These are phyloP conservation scores for Ptilodon capucinus DNA, from an alignment of 2,888 invertebrate genomes.

Conservation along the genomic window DNA sequence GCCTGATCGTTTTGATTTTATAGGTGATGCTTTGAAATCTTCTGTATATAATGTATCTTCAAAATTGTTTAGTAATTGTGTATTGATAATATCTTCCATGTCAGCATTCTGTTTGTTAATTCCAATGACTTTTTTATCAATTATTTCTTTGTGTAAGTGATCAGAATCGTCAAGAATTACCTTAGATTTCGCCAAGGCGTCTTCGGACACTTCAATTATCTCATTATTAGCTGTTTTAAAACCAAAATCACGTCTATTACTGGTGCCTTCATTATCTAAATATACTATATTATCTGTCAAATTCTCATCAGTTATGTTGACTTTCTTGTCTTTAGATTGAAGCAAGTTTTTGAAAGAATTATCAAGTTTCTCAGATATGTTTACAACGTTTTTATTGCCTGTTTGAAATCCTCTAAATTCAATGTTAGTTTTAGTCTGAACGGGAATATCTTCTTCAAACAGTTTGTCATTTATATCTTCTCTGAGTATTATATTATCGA, in stretches of 20 bases:
- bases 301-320: conserved; percentile 26
- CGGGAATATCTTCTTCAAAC: too few species aligned
- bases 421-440: not conserved
- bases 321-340: conserved; percentile 29
- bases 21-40: conserved; percentile 52
- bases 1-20: conserved; percentile 53
- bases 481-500: not conserved
- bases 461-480: not conserved
- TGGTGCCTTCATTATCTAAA: conserved; percentile 10
- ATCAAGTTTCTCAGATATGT: conserved; percentile 45
- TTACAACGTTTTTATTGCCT: conserved; percentile 44
- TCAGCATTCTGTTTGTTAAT: not conserved
- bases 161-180: conserved; percentile 6
- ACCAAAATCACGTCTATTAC: not conserved
- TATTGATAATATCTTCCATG: conserved; percentile 40
- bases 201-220: conserved; percentile 4
- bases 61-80: conserved; percentile 66
- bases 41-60: conserved; percentile 60
- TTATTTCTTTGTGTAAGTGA: not conserved
- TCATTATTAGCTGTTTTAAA: conserved; percentile 14
- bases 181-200: conserved; percentile 15
- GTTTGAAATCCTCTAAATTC: conserved; percentile 45
- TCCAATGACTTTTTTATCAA: not conserved
- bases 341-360: conserved; percentile 13
- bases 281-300: conserved; percentile 39